These are phyloP conservation scores for Tarsius wallacei DNA, from an alignment of 2,797 vertebrate genomes.

Conservation along the genomic window DNA sequence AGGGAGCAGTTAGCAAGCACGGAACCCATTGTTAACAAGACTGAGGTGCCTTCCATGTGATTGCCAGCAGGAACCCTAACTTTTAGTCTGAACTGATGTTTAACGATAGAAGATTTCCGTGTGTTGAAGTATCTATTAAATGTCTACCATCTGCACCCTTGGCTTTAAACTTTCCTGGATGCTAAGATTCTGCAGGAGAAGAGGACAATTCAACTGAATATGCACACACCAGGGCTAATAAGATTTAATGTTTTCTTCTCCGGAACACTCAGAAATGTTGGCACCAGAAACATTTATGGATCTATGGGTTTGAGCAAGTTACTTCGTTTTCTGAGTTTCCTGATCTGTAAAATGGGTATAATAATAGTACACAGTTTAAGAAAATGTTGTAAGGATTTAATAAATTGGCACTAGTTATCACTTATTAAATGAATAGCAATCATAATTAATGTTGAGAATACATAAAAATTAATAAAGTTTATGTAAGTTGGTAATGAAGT, in stretches of 20 bases:
- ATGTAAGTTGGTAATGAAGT: neutral
- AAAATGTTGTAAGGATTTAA: neutral
- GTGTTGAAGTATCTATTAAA: neutral
- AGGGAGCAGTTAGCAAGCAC: slow-evolving; percentile 71
- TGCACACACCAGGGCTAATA: neutral
- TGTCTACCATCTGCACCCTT: neutral
- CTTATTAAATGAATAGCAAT: neutral
- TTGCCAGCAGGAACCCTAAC: slow-evolving; percentile 60
- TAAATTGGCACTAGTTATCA: neutral
- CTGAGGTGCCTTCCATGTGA: slow-evolving; percentile 74
- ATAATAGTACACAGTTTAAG: neutral
- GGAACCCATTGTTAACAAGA: slow-evolving; percentile 88
- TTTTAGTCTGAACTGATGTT: slow-evolving; percentile 30
- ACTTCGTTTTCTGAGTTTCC: neutral
- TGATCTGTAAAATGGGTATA: neutral
- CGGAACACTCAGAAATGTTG: neutral
- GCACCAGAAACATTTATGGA: neutral
- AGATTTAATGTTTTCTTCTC: neutral
- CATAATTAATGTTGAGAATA: neutral
- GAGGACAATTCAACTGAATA: neutral
- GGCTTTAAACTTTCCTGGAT: neutral
- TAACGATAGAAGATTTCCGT: neutral
- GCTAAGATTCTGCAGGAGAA: neutral
- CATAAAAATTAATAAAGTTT: neutral
- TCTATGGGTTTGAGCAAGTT: neutral